A percentile compares a stretch with the other conserved stretches of the same genome.
Evolutionary conservation across 92 coral and sea anemone genomes (phyloP).

Genomic region (Parazoanthus swiftii): DNA sequence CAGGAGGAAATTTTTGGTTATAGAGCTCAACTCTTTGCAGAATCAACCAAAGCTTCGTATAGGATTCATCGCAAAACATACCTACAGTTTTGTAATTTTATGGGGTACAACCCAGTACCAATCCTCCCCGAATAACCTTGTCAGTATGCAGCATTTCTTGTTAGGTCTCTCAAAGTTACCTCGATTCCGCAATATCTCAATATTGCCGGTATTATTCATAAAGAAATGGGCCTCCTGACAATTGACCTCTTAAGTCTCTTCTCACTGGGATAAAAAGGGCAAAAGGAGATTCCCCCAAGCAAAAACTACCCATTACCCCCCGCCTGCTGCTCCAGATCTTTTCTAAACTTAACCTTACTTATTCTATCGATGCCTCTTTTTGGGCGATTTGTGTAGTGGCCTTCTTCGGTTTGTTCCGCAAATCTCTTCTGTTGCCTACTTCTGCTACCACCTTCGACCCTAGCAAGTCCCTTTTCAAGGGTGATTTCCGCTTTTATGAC

Average conservation of each 20-base stretch:
- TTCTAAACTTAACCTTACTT: slow-evolving; percentile 8
- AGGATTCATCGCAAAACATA: background rate
- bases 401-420: slow-evolving; percentile 44
- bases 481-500: slow-evolving; percentile 31
- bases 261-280: slow-evolving; percentile 39
- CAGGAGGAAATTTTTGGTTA: background rate
- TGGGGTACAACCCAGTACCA: background rate
- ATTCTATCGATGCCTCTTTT: slow-evolving; percentile 39
- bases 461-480: slow-evolving; percentile 35
- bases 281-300: slow-evolving; percentile 28
- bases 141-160: slow-evolving; percentile 29
- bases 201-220: slow-evolving; percentile 46
- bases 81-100: background rate
- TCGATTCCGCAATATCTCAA: slow-evolving; percentile 30
- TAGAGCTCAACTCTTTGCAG: background rate
- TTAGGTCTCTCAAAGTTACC: background rate
- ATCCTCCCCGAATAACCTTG: background rate
- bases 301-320: slow-evolving; percentile 43
- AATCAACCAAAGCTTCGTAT: background rate
- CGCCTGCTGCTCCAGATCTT: background rate
- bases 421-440: slow-evolving; percentile 43
- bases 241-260: slow-evolving; percentile 48
- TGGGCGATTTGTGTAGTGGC: slow-evolving; percentile 50
- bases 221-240: slow-evolving; percentile 44
- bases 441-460: slow-evolving; percentile 20